Percentiles rank a stretch among this genome's conserved stretches.
These are phyloP conservation scores for Eupleurogrammus muticus DNA, from an alignment of 2,797 vertebrate species.

Conservation along the genomic window DNA sequence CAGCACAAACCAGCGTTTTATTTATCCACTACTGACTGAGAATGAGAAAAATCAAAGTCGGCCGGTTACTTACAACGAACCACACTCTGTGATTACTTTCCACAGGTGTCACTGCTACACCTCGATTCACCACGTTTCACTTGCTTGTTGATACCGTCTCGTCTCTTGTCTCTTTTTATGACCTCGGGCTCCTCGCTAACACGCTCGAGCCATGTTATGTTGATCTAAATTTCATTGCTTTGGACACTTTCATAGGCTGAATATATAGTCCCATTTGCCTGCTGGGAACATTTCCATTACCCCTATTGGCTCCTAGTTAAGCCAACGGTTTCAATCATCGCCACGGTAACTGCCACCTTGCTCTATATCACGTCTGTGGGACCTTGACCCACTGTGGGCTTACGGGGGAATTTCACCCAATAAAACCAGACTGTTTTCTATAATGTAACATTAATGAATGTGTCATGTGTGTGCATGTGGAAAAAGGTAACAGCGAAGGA, in stretches of 20 bases:
- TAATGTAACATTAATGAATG: constrained; percentile 48
- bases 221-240: constrained; percentile 54
- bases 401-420: constrained; percentile 23
- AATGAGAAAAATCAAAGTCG: constrained; percentile 21
- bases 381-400: constrained; percentile 59
- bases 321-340: constrained; percentile 58
- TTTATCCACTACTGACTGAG: constrained; percentile 15
- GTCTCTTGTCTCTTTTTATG: constrained; percentile 42
- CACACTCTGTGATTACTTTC: constrained; percentile 1
- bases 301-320: constrained; percentile 54
- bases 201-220: constrained; percentile 47
- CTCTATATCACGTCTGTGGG: constrained; percentile 46
- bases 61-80: constrained; percentile 18
- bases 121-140: constrained; percentile 17
- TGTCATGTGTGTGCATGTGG: constrained; percentile 28
- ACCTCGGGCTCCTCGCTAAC: constrained; percentile 29
- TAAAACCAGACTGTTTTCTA: constrained; percentile 45
- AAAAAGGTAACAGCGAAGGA: constrained; percentile 51
- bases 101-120: neutral
- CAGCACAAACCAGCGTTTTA: constrained; percentile 40
- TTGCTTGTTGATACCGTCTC: constrained; percentile 23
- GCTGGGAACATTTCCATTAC: constrained; percentile 70
- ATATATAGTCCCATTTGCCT: constrained; percentile 68
- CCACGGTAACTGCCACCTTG: constrained; percentile 65
- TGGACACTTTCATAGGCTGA: constrained; percentile 67